A percentile compares a stretch with the other conserved stretches of the same genome.
phyloP scores from a whole-genome alignment of 2,113 vertebrate species.

The Pseudorhombus dupliciocellatus region DNA sequence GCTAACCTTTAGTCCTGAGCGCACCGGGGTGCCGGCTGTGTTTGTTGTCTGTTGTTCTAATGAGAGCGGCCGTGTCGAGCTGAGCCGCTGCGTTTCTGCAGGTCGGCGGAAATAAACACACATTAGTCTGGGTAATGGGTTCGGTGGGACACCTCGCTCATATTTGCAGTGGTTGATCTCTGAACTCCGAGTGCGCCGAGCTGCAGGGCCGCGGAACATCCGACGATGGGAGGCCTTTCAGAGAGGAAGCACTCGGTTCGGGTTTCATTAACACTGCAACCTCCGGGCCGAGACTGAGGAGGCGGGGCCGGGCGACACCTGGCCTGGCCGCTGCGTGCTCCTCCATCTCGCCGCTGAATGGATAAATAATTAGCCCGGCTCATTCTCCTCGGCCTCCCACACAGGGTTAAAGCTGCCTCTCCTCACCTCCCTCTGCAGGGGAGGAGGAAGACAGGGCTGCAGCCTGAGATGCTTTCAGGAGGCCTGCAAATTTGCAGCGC shows the following conservation, averaged over 20 bases:
- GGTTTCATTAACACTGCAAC: constrained; percentile 30
- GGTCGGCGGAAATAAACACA: constrained; percentile 33
- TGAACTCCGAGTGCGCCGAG: constrained; percentile 31
- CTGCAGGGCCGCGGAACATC: constrained; percentile 33
- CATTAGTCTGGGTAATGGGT: constrained; percentile 72
- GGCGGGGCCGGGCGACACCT: constrained; percentile 13
- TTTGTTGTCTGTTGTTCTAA: constrained; percentile 51
- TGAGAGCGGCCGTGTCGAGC: constrained; percentile 46
- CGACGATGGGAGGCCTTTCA: constrained; percentile 16
- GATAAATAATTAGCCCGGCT: constrained; percentile 53
- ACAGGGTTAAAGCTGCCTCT: constrained; percentile 24
- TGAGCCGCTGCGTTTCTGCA: constrained; percentile 27
- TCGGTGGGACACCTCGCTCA: constrained; percentile 55
- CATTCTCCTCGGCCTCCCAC: constrained; percentile 52
- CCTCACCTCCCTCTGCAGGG: constrained; percentile 19
- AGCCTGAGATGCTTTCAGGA: constrained; percentile 40
- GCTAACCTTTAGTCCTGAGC: constrained; percentile 35
- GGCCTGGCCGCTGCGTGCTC: not conserved
- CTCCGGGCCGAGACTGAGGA: constrained; percentile 16
- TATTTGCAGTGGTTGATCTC: constrained; percentile 71
- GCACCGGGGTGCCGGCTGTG: constrained; percentile 3
- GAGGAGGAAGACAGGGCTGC: constrained; percentile 7
- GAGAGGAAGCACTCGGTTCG: constrained; percentile 8
- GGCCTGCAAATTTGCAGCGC: constrained; percentile 9
- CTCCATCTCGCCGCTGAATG: constrained; percentile 43